Base-by-base conservation (phyloP, 2,797 vertebrate species). In the Myripristis jacobus region DNA sequence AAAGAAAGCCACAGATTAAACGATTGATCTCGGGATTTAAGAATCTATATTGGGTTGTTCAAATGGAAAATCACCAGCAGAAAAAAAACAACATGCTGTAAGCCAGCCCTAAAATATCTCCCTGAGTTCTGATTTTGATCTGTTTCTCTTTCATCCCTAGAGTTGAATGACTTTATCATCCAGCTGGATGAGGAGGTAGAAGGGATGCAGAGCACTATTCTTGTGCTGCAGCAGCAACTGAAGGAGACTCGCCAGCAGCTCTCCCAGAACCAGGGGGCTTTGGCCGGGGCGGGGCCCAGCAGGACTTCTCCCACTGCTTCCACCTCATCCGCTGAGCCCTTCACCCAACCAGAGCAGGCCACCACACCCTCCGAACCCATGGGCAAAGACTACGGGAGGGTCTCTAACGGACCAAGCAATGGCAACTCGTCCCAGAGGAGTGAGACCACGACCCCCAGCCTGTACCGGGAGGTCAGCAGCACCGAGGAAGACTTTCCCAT, bases 161-260 rank as follows among this genome's bases (percentile, higher is more conserved):
- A 98, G 75, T 75, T 98, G 90, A 98, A 98, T 91, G 97, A 98
- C 91, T 98, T 98, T 88, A 98, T 98, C 92, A 98, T 98, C 91
- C 97, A 98, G 88, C 94, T 98, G 34, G 97, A 98, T 66, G 96
- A 98, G 90, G 97, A 98, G 87, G 97, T 98, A n/a, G 97, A 98
- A 85, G 97, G 97, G 59, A 98, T 98, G 97, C 97, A 98, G 93
- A 98, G 97, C 85, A 98, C 97, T 92, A 98, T 98, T 90, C 93
- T 98, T 25, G 96, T 97, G 83, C 94, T 98, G 67, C 97, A 98
- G 94, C 97, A 98, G 77, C 96, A 98, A 74, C 79, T 98, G 77
- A 98, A 96, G 85, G 97, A 98, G 47, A 94, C 94, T 0, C 95
- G 95, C 24, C 96, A 92, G 78, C 90, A 89, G 66, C 76, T 90